Evolutionary conservation across 2,797 vertebrate species (phyloP).

Genomic region (Fratercula arctica): DNA sequence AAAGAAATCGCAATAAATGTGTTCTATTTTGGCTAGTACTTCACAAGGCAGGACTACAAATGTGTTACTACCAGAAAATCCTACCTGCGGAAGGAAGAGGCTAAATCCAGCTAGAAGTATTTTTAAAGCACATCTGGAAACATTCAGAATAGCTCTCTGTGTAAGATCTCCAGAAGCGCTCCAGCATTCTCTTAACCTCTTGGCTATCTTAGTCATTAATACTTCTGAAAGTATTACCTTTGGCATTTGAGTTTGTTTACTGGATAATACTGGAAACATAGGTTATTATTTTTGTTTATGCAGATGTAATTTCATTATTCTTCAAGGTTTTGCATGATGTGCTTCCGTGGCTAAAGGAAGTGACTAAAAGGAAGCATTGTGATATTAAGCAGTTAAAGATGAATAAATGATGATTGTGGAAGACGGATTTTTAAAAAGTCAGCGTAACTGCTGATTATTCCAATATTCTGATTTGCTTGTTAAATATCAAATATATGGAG

Average conservation of each 20-base stretch:
- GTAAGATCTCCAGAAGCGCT: background rate
- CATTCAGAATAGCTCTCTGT: background rate
- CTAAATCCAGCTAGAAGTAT: background rate
- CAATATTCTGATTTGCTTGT: background rate
- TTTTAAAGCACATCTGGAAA: background rate
- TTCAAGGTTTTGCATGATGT: background rate
- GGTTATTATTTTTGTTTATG: background rate
- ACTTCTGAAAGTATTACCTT: background rate
- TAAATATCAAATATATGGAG: background rate
- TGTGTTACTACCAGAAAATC: background rate
- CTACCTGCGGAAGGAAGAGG: background rate
- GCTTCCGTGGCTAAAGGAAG: background rate
- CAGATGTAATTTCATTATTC: background rate
- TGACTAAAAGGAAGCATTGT: background rate
- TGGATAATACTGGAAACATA: background rate
- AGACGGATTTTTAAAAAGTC: background rate
- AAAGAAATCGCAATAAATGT: background rate
- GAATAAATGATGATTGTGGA: background rate
- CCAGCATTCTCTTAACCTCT: background rate
- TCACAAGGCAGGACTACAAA: background rate
- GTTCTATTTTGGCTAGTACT: background rate
- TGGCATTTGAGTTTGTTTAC: background rate
- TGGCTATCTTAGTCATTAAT: background rate
- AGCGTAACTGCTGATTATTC: background rate
- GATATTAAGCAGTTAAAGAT: background rate